Percentiles rank a stretch among this genome's conserved stretches.
phyloP scores from a whole-genome alignment of 2,797 vertebrate genomes.

The Gallirallus australis region DNA sequence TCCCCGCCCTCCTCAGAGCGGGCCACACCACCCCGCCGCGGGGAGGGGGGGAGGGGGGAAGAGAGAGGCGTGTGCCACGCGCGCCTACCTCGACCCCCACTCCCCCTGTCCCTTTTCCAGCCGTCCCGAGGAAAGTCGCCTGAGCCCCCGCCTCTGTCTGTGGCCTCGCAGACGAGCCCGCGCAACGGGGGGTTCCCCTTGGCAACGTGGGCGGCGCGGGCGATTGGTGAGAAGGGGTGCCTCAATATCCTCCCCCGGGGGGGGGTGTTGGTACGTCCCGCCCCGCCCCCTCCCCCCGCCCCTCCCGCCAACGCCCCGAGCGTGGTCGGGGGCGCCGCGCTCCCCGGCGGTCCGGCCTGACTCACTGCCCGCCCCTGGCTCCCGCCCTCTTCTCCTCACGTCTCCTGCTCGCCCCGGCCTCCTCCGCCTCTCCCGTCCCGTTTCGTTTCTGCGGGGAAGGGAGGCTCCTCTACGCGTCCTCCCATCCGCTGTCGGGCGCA shows the following conservation, averaged over 20 bases:
- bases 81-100: neutral
- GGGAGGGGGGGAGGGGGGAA: neutral
- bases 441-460: neutral
- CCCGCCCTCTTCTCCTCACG: rapidly evolving
- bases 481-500: neutral
- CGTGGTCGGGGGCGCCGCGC: neutral
- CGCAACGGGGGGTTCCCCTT: too few species aligned
- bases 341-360: neutral
- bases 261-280: slow-evolving; percentile 39
- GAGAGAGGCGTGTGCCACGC: neutral
- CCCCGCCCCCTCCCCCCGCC: neutral
- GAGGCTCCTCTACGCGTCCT: neutral
- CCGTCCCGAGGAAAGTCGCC: neutral
- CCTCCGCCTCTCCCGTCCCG: too few species aligned
- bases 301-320: neutral
- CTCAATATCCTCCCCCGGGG: neutral
- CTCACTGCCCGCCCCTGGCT: rapidly evolving
- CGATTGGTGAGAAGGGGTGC: neutral
- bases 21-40: slow-evolving; percentile 49
- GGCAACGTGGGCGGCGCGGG: neutral
- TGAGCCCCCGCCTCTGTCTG: neutral
- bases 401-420: too few species aligned
- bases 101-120: neutral
- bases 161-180: too few species aligned
- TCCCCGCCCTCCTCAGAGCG: slow-evolving; percentile 53